Conservation (phyloP, 2,888 invertebrate species). For the Drosophila atroscutellata region DNA sequence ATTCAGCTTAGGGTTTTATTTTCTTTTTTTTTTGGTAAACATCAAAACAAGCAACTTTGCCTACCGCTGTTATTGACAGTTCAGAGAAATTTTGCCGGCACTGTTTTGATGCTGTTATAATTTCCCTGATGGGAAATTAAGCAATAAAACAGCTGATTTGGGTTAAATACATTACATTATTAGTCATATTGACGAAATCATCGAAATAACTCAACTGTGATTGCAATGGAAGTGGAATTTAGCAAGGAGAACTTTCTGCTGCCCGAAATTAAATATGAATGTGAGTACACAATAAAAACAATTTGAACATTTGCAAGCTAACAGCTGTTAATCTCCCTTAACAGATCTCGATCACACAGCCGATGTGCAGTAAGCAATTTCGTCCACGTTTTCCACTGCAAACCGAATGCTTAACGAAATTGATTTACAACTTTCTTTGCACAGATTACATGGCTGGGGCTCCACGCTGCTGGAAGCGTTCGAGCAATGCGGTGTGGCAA, state of each 20-base stretch:
- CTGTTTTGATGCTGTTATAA: constrained; percentile 18
- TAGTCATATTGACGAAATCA: constrained; percentile 36
- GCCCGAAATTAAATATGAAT: constrained; percentile 92
- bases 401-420: neutral
- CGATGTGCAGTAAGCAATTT: constrained; percentile 96
- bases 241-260: constrained; percentile 88
- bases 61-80: neutral
- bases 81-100: no score
- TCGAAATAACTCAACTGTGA: neutral
- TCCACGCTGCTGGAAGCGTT: constrained; percentile 93
- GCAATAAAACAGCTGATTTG: constrained; percentile 37
- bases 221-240: constrained; percentile 85
- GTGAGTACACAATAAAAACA: constrained; percentile 86
- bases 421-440: neutral
- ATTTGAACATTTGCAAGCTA: neutral
- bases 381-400: constrained; percentile 7
- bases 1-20: neutral
- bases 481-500: constrained; percentile 97
- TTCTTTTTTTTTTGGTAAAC: neutral
- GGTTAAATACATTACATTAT: neutral
- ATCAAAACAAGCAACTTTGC: neutral
- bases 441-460: constrained; percentile 97
- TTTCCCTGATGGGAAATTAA: constrained; percentile 20
- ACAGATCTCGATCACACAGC: constrained; percentile 99
- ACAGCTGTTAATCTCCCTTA: constrained; percentile 14